phyloP scores from a whole-genome alignment of 2,797 vertebrate species.

The Balearica regulorum region DNA sequence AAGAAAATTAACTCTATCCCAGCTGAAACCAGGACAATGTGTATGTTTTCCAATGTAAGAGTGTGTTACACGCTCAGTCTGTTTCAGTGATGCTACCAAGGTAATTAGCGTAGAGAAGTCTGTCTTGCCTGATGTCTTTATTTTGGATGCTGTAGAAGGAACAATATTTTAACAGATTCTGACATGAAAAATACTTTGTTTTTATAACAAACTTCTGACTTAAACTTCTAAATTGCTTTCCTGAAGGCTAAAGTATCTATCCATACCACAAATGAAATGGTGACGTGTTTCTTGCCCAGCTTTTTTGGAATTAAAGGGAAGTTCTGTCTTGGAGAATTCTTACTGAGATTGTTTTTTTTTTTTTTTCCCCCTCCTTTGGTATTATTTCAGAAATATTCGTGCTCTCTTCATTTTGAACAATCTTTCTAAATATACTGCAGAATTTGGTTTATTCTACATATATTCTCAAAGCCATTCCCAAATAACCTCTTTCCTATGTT shows the following conservation, averaged over 20 bases:
- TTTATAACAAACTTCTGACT: not conserved
- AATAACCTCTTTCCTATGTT: not conserved
- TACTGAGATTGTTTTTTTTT: not conserved
- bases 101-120: not conserved
- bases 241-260: not conserved
- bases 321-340: not conserved
- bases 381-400: not conserved
- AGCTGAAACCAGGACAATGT: too few relatives aligned
- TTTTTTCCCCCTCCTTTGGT: not conserved
- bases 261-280: not conserved
- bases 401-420: not conserved
- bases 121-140: not conserved
- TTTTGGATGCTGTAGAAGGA: not conserved
- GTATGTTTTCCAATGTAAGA: not conserved
- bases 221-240: not conserved
- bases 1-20: too few relatives aligned
- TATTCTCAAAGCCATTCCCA: not conserved
- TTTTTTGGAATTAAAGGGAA: not conserved
- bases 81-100: not conserved
- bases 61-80: not conserved
- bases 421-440: not conserved
- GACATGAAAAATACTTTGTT: not conserved
- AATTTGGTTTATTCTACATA: not conserved
- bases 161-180: not conserved
- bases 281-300: not conserved